Percentiles rank a stretch among this genome's conserved stretches.
Evolutionary conservation across 2,888 invertebrate species (phyloP).

Genomic region (Pristionchus mayeri): DNA sequence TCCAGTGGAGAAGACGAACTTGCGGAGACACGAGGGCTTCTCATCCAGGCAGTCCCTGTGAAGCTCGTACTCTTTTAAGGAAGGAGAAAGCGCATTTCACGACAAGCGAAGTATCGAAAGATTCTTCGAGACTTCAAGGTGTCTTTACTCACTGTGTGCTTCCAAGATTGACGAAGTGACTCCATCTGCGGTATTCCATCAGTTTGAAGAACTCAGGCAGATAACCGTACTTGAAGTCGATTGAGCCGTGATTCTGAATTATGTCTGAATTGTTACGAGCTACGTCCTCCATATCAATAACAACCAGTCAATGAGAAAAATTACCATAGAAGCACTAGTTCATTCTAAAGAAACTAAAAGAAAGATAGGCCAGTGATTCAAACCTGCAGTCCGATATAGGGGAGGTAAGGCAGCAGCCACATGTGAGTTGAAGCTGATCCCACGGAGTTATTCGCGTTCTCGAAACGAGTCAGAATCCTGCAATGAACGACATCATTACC

Average conservation of each 20-base stretch:
- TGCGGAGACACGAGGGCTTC: conserved; percentile 71
- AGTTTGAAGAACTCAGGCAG: conserved; percentile 74
- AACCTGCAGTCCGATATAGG: conserved; percentile 73
- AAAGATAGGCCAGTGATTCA: not conserved
- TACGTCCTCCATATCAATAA: not conserved
- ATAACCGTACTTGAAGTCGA: conserved; percentile 75
- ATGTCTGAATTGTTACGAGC: not conserved
- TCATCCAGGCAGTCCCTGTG: conserved; percentile 72
- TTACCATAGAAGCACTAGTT: no score
- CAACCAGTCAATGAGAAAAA: not conserved
- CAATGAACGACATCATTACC: not conserved
- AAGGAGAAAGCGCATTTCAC: no score
- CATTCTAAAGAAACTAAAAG: no score
- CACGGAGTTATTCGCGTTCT: conserved; percentile 69
- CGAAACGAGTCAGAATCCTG: conserved; percentile 68
- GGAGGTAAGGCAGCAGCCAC: conserved; percentile 74
- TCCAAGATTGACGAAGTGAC: conserved; percentile 74
- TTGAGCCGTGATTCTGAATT: conserved; percentile 70
- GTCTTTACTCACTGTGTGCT: conserved; percentile 63
- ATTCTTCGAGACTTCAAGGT: not conserved
- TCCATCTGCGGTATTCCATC: conserved; percentile 73
- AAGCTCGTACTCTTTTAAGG: not conserved
- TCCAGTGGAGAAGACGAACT: conserved; percentile 75
- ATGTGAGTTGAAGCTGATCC: conserved; percentile 73
- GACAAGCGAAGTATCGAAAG: not conserved